A percentile compares a stretch with the other conserved stretches of the same genome.
Conservation (phyloP, 30 jellyfish, hydroid and myxozoan genomes). For the Sanderia malayensis region DNA sequence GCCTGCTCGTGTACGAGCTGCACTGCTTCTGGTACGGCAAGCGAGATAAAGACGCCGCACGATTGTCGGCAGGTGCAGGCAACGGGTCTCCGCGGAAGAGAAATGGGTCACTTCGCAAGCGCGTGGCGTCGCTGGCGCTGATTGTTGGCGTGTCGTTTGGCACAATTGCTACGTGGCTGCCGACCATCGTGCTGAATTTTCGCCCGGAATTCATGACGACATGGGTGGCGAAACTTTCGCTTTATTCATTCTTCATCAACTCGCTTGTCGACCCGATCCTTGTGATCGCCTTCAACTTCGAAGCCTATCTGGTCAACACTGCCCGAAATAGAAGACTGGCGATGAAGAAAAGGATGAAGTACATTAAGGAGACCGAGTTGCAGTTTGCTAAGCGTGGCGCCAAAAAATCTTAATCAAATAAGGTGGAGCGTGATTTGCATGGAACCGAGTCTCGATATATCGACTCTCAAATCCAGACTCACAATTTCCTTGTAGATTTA, state of each 20-base stretch:
- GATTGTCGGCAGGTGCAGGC: not conserved
- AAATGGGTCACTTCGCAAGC: constrained; percentile 6
- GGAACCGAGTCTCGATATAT: too few species aligned
- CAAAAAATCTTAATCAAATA: too few species aligned
- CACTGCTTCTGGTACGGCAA: constrained; percentile 29
- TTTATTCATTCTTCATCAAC: constrained; percentile 45
- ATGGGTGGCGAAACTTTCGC: constrained; percentile 37
- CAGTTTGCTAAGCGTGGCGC: too few species aligned
- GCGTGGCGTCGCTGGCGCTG: constrained; percentile 16
- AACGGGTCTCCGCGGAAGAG: constrained; percentile 2
- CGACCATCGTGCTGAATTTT: constrained; percentile 43
- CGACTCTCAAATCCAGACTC: too few species aligned
- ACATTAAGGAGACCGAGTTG: too few species aligned
- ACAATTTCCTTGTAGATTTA: too few species aligned
- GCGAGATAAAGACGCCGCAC: constrained; percentile 6
- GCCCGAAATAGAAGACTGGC: too few species aligned
- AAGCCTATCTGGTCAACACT: not conserved
- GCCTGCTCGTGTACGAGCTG: constrained; percentile 20
- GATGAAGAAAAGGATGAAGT: too few species aligned
- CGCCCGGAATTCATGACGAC: constrained; percentile 37
- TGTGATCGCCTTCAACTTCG: constrained; percentile 21
- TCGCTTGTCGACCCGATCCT: constrained; percentile 45
- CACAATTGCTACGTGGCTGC: constrained; percentile 56
- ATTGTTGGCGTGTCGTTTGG: constrained; percentile 40
- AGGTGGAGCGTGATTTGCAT: too few species aligned